A percentile compares a stretch with the other conserved stretches of the same genome.
Evolutionary conservation across 2,888 invertebrate genomes (phyloP).

Genomic region (Callimorpha dominula): DNA sequence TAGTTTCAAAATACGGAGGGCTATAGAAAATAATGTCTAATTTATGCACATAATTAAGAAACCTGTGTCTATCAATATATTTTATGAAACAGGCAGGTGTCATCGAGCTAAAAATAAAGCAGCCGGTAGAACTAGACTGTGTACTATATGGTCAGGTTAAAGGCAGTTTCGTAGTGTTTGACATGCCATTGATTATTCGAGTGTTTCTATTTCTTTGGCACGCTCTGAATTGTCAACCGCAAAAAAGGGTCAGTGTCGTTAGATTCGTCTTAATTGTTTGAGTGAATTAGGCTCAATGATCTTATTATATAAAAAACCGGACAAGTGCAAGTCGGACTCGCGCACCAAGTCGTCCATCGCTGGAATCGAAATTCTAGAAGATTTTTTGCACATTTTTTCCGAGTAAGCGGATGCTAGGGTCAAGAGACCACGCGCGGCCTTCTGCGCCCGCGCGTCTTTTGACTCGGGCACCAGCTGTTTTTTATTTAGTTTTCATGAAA

Average conservation of each 20-base stretch:
- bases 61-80: background rate
- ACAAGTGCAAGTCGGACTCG: too few species aligned
- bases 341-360: too few species aligned
- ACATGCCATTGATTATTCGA: background rate
- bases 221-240: too few species aligned
- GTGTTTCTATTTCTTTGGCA: background rate
- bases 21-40: background rate
- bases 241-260: background rate
- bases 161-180: background rate
- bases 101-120: background rate
- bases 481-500: too few species aligned
- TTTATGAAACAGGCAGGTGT: background rate
- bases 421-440: too few species aligned
- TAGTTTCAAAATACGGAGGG: background rate
- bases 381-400: too few species aligned
- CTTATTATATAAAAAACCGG: too few species aligned
- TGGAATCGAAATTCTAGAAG: too few species aligned
- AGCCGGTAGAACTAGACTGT: background rate
- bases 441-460: too few species aligned
- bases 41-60: background rate
- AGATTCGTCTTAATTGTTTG: background rate
- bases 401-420: too few species aligned
- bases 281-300: background rate
- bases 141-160: background rate
- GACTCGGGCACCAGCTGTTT: too few species aligned